phyloP scores from a whole-genome alignment of 92 coral and sea anemone species.

The Actinernus sp. region DNA sequence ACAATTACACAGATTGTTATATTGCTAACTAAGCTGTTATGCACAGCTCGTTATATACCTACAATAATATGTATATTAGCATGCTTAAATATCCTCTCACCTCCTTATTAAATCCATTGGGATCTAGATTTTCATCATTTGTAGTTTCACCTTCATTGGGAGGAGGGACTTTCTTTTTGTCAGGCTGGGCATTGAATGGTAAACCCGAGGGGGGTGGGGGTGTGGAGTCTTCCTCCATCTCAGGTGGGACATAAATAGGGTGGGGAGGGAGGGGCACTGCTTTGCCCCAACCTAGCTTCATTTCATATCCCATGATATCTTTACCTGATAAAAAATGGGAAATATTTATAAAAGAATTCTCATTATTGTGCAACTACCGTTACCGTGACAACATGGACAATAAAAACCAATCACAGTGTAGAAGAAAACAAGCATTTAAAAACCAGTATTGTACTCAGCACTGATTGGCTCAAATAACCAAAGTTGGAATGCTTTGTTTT shows the following conservation, averaged over 20 bases:
- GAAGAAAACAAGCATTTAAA: too few species aligned
- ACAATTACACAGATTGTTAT: too few species aligned
- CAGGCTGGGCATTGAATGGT: conserved; percentile 95
- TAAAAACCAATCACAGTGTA: too few species aligned
- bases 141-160: conserved; percentile 45
- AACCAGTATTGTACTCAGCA: too few species aligned
- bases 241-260: conserved; percentile 99
- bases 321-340: conserved; percentile 62
- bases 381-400: too few species aligned
- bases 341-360: background rate
- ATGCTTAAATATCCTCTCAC: conserved; percentile 61
- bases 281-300: conserved; percentile 99
- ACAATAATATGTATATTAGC: conserved; percentile 99
- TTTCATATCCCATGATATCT: conserved; percentile 95
- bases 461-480: too few species aligned
- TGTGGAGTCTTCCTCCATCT: conserved; percentile 93
- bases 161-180: conserved; percentile 66
- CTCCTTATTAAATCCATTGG: conserved; percentile 91
- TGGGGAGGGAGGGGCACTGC: conserved; percentile 99
- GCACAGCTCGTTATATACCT: too few species aligned
- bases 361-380: background rate
- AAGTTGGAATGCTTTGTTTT: too few species aligned
- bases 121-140: conserved; percentile 58
- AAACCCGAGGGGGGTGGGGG: conserved; percentile 99
- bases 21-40: too few species aligned